phyloP scores from a whole-genome alignment of 2,888 invertebrate genomes.

The Pyrgus malvae region DNA sequence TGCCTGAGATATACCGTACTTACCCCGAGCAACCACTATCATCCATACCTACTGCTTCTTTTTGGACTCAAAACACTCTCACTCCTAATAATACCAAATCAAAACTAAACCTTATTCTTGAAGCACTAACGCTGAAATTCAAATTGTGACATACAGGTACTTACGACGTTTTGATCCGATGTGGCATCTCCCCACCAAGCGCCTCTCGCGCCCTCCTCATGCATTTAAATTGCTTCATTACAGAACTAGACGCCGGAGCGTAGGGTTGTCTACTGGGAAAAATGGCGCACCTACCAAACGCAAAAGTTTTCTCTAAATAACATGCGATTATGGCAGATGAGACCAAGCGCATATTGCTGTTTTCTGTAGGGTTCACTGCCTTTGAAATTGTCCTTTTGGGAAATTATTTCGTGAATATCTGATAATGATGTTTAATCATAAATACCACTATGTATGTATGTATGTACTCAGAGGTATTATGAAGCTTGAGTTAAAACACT shows the following conservation, averaged over 20 bases:
- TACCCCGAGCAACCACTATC: slow-evolving; percentile 77
- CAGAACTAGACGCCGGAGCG: slow-evolving; percentile 71
- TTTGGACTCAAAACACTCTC: slow-evolving; percentile 33
- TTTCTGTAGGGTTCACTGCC: slow-evolving; percentile 2
- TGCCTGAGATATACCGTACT: slow-evolving; percentile 78
- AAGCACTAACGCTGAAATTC: slow-evolving; percentile 35
- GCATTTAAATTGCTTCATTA: slow-evolving; percentile 84
- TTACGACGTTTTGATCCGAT: slow-evolving; percentile 46
- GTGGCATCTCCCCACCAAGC: slow-evolving; percentile 67
- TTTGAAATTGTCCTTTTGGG: no score
- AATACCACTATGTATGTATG: no score
- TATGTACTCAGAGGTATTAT: no score
- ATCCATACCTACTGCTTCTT: slow-evolving; percentile 67
- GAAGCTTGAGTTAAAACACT: no score
- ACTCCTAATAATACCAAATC: slow-evolving; percentile 9
- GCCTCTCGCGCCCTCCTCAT: slow-evolving; percentile 80
- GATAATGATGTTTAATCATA: no score
- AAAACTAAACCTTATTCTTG: slow-evolving; percentile 22
- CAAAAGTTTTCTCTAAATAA: slow-evolving; percentile 41
- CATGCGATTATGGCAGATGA: slow-evolving; percentile 21
- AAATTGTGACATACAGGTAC: slow-evolving; percentile 25
- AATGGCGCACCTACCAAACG: slow-evolving; percentile 37
- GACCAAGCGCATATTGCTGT: neutral
- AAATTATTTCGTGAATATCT: no score
- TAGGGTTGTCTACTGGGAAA: slow-evolving; percentile 74